Base-by-base conservation (phyloP, 2,888 invertebrate species). In the Latheticus oryzae region DNA sequence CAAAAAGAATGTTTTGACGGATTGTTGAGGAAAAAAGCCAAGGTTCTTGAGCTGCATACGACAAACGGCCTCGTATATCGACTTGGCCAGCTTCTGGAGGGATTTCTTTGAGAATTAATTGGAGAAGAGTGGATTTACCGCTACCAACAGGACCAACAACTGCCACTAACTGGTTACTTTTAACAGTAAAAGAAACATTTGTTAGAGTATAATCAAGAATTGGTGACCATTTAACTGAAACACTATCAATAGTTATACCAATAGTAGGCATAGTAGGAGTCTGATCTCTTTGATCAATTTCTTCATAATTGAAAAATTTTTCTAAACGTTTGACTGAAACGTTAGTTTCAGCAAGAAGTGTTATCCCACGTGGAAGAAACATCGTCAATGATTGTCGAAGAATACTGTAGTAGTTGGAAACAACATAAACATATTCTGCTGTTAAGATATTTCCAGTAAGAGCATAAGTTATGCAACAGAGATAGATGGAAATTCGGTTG, bases 1-100 rank as follows among this genome's bases (percentile, higher is more conserved):
- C 96, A 76, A 97, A 97, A 1, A 94, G 76, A 62, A 97, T 93
- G 76, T 97, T 97, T 71, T 96, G 93, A n/a, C 91, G 82, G 0
- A 97, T 87, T 61, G 91, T 91, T 13, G 87, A 88, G 52, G 86
- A 86, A 70, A 90, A 90, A 0, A 90, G 73, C 94, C 94, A 95
- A 0, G 95, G 90, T 73, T 93, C 89, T 76, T 93, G 93, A 37
- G 91, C 87, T 1, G 91, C 89, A 73, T 93, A 95, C 0, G 87
- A 86, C 0, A 88, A 80, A 1, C 80, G 81, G 3, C 93, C 93
- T 3, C 83, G 83, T 4, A 91, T 80, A 69, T 84, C 80, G 2
- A 91, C 75, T 1, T 78, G 79, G 8, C 94, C 93, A 1, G 81
- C 76, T 8, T 75, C 70, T 1, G 89, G 75, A 2, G 88, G 87